Base-by-base conservation (phyloP, 2,797 vertebrate species). In the Tympanoctomys barrerae region DNA sequence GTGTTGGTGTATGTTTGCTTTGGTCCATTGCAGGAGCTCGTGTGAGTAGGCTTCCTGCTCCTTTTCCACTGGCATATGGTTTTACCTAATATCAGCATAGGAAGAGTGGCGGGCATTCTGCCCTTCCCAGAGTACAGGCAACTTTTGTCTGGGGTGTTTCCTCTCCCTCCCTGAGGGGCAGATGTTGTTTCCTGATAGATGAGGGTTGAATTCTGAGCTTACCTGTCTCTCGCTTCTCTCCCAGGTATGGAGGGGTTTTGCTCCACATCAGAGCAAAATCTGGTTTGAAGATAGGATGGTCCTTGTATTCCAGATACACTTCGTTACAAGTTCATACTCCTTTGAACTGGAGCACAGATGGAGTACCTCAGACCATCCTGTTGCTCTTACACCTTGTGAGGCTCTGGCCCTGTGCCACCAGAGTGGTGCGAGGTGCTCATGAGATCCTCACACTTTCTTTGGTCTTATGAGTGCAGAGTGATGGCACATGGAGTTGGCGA, bases 361-460 rank as follows among this genome's bases (percentile, higher is more conserved):
- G 89, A 10, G 4, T 7, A 16, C 18, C 28, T 7, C 9, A 3
- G 12, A 1, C 13, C 0, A 11, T 16, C 66, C 52, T 54, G 18
- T 24, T 57, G 26, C n/a, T 11, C 6, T 42, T 19, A 0, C 0
- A 2, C 28, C 36, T 75, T 31, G 11, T 12, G 9, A 6, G 49
- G 3, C 61, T 71, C 52, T 78, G 36, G 0, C 1, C 66, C 28
- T 26, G 7, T 7, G 31, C 13, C 39, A 0, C 3, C 9, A 14
- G 21, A 22, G 3, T 1, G 0, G 1, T n/a, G 54, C 31, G 10
- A 24, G 57, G n/a, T 1, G 4, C 16, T 19, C 18, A n/a, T 11
- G 19, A 36, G 21, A 4, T 26, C 39, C n/a, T n/a, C 21, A n/a
- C 1, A 4, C 33, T 2, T 61, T 21, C 1, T 3, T 82, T 28